Evolutionary conservation across 2,797 vertebrate species (phyloP).

Genomic region (Tinamus major): DNA sequence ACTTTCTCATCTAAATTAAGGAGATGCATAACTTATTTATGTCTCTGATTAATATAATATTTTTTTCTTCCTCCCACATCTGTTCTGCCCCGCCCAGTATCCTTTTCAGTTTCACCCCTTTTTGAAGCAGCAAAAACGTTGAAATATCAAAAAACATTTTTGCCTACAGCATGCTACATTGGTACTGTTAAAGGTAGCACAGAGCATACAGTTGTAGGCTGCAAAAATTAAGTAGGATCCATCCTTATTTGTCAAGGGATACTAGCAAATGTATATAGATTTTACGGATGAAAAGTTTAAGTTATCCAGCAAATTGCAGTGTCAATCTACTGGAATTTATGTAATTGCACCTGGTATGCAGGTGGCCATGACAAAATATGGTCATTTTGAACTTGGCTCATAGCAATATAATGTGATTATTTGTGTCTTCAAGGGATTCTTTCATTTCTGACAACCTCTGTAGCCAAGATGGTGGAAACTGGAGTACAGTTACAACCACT

Average conservation of each 20-base stretch:
- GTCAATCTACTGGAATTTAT: background rate
- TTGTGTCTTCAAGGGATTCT: background rate
- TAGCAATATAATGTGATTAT: background rate
- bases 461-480: background rate
- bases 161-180: background rate
- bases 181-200: background rate
- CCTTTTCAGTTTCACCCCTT: background rate
- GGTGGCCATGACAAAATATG: background rate
- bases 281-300: background rate
- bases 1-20: background rate
- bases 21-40: background rate
- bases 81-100: background rate
- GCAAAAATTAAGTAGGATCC: background rate
- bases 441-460: background rate
- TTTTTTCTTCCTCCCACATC: background rate
- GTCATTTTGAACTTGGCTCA: background rate
- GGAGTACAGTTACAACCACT: background rate
- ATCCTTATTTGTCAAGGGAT: background rate
- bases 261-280: background rate
- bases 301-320: background rate
- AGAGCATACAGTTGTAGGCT: background rate
- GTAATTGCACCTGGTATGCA: background rate
- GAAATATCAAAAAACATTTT: background rate
- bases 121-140: background rate
- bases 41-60: background rate